phyloP scores from a whole-genome alignment of 2,113 vertebrate species.

The Columba livia region DNA sequence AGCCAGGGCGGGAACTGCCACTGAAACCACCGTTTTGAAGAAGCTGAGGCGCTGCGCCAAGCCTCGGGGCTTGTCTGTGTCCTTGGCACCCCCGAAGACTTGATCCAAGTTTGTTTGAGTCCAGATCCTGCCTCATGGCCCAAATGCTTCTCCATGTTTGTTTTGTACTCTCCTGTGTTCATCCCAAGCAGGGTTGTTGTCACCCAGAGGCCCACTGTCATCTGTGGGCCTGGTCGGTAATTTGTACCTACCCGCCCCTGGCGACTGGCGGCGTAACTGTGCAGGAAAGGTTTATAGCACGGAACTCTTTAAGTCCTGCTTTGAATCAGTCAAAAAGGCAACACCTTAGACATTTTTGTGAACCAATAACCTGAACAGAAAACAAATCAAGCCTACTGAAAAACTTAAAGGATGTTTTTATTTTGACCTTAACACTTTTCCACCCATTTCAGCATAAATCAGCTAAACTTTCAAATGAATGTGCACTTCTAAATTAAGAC shows the following conservation, averaged over 20 bases:
- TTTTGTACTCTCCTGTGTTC: rapidly evolving
- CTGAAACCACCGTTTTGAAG: rapidly evolving
- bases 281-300: not conserved
- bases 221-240: not conserved
- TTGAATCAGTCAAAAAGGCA: not conserved
- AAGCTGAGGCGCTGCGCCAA: rapidly evolving
- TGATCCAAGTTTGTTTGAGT: rapidly evolving
- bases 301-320: not conserved
- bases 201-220: not conserved
- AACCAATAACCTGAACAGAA: not conserved
- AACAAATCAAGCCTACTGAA: not conserved
- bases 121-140: not conserved
- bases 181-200: rapidly evolving
- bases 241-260: rapidly evolving
- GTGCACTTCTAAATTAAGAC: not conserved
- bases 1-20: not conserved
- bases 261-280: rapidly evolving
- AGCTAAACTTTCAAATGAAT: not conserved
- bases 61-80: rapidly evolving
- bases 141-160: rapidly evolving
- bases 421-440: not conserved
- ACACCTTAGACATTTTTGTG: rapidly evolving
- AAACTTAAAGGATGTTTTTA: not conserved
- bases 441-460: not conserved
- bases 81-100: rapidly evolving